Evolutionary conservation across 1,140 invertebrate genomes (phyloP), one percentile per base, ranked within the genome.

Genomic region (Rhopalosiphum maidis): DNA sequence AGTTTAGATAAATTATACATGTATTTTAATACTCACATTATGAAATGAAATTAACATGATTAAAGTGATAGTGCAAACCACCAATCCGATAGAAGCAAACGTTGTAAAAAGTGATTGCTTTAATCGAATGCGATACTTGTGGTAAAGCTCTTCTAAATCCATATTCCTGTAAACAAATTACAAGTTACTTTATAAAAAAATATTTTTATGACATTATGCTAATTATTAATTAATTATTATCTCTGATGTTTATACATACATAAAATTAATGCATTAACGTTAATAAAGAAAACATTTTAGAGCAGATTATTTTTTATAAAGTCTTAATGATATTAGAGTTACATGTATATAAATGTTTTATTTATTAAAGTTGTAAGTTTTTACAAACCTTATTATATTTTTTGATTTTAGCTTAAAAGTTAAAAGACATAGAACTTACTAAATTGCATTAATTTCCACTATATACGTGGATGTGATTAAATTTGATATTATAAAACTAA

Each of bases 21-120:
- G n/a, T 37, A 25, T 43, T 88, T 89, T 89, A 9, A 85, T 93
- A 93, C 91, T 95, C 94, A 96, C 96, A 94, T 95, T 94, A 35
- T 95, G 94, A 94, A 96, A 95, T 9, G 96, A 94, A 30, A 96
- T 94, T 94, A 96, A 96, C 15, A 96, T 95, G 21, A 96, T 95
- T 46, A 96, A 95, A 11, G 96, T 95, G 11, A 96, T 94, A 43
- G 95, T 94, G 5, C 95, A 94, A 43, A 95, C 95, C 60, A 95
- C 94, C 0, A 94, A 94, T 37, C 96, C 96, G 25, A 96, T 96
- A 51, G 95, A 95, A 8, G 96, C 95, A 35, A 96, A 96, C 0
- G 96, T 96, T 83, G 96, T 95, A 95, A 97, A 97, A 7, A 97
- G 95, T 0, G 96, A 96, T 93, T 97, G 96, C 94, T 97, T 97